A percentile compares a stretch with the other conserved stretches of the same genome.
These are phyloP conservation scores for Ceramica pisi DNA, from an alignment of 2,888 invertebrate genomes.

Conservation along the genomic window DNA sequence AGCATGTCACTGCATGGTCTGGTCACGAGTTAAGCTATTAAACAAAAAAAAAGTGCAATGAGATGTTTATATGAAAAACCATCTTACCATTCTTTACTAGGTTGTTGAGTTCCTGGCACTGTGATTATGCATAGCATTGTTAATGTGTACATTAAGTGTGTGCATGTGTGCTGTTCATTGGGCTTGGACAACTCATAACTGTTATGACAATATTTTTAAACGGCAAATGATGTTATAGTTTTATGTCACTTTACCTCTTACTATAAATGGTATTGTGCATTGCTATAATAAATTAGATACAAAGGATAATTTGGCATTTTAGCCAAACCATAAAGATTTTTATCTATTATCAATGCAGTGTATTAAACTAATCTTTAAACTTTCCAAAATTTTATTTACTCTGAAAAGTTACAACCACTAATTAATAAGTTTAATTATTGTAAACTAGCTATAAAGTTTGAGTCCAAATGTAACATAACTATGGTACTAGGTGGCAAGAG, in stretches of 20 bases:
- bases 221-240: constrained; percentile 21
- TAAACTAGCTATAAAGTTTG: neutral
- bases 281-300: neutral
- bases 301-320: neutral
- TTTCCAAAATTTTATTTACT: neutral
- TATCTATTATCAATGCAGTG: neutral
- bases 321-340: neutral
- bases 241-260: constrained; percentile 31
- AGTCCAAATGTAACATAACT: neutral
- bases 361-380: neutral
- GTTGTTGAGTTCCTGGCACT: neutral
- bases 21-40: neutral
- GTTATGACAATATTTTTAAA: constrained; percentile 11
- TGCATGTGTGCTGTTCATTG: neutral
- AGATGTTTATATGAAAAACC: neutral
- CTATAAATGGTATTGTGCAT: constrained; percentile 1
- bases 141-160: neutral
- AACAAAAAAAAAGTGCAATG: constrained; percentile 17
- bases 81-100: neutral
- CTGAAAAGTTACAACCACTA: neutral
- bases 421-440: neutral
- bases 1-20: constrained; percentile 29
- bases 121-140: neutral
- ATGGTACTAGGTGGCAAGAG: neutral
- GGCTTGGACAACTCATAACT: neutral